Percentiles rank a stretch among this genome's conserved stretches.
These are phyloP conservation scores for Microcebus tavaratra DNA, from an alignment of 2,113 vertebrate species.

Conservation along the genomic window DNA sequence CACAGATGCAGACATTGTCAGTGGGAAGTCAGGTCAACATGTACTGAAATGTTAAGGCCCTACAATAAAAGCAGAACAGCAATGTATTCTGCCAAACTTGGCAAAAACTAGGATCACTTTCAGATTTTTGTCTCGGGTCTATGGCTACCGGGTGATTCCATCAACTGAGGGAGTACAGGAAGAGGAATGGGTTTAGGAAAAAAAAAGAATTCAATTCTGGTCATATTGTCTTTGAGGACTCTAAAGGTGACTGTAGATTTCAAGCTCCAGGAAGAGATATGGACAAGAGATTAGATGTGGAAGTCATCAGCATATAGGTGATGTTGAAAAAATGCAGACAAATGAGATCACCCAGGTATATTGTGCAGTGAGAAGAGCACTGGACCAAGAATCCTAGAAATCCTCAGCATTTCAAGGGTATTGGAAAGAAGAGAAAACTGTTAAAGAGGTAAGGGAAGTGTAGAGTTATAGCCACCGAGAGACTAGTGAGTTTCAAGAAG, in stretches of 20 bases:
- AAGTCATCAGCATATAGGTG: not conserved
- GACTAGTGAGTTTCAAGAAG: not conserved
- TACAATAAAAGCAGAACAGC: not conserved
- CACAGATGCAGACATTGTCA: not conserved
- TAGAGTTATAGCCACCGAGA: not conserved
- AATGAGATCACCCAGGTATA: not conserved
- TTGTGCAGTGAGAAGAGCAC: not conserved
- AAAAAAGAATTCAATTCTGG: not conserved
- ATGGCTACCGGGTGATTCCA: not conserved
- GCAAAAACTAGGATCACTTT: not conserved
- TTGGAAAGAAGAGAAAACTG: not conserved
- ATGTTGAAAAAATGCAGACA: not conserved
- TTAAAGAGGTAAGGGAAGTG: not conserved
- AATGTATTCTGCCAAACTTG: not conserved
- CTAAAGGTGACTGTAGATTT: not conserved
- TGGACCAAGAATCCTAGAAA: not conserved
- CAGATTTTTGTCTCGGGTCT: not conserved
- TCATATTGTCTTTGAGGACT: not conserved
- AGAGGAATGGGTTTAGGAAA: not conserved
- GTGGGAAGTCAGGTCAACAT: not conserved
- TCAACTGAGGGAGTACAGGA: not conserved
- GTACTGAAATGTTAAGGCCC: not conserved
- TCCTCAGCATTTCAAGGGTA: not conserved
- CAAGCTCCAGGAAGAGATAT: not conserved
- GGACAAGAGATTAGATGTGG: not conserved